Conservation (phyloP, 2,888 invertebrate species). For the Sesamia inferens region DNA sequence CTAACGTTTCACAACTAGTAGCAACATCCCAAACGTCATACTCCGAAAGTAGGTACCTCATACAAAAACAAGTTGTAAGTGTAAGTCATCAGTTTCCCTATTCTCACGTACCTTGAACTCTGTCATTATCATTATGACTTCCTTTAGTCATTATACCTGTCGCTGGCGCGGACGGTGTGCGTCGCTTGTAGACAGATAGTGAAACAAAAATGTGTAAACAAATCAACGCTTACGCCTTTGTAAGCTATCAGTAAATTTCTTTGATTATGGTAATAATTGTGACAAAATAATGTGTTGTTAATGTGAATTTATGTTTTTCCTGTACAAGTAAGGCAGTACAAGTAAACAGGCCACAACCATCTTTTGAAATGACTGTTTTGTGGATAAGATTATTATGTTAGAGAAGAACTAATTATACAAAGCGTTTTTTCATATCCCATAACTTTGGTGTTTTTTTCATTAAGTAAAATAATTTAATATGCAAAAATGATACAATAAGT, state of each 20-base stretch:
- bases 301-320: too few relatives aligned
- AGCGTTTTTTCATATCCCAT: too few relatives aligned
- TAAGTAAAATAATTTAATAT: too few relatives aligned
- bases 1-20: too few relatives aligned
- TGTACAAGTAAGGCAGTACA: too few relatives aligned
- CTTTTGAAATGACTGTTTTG: not conserved
- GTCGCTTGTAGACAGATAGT: not conserved
- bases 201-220: not conserved
- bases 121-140: not conserved
- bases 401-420: too few relatives aligned
- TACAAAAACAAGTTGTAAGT: not conserved
- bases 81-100: not conserved
- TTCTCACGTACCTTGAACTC: not conserved
- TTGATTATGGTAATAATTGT: constrained; percentile 17
- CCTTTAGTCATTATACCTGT: not conserved
- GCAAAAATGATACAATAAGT: too few relatives aligned
- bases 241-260: not conserved
- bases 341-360: not conserved
- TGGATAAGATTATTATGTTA: not conserved
- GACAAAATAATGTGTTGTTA: not conserved
- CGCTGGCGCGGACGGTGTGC: not conserved
- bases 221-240: not conserved
- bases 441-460: too few relatives aligned
- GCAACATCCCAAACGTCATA: too few relatives aligned
- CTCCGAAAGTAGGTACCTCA: too few relatives aligned